A percentile compares a stretch with the other conserved stretches of the same genome.
Evolutionary conservation across 2,113 vertebrate genomes (phyloP).

Genomic region (Nymphicus hollandicus): DNA sequence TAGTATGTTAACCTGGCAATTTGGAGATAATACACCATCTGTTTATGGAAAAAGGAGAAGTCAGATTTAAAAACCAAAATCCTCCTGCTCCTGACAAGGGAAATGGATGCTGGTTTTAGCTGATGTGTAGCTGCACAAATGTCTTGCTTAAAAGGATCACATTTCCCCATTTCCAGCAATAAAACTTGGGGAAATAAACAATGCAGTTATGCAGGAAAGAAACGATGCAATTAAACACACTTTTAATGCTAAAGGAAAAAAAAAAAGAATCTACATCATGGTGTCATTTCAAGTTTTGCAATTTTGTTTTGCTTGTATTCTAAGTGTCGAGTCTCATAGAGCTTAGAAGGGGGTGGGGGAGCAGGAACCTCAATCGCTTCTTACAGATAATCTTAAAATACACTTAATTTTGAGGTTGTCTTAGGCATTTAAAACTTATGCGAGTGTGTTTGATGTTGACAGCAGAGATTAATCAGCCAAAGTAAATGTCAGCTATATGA

Average conservation of each 20-base stretch:
- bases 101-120: background rate
- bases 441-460: background rate
- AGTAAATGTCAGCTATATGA: background rate
- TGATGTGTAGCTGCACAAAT: background rate
- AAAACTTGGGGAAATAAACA: background rate
- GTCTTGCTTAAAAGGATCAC: background rate
- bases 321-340: background rate
- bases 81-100: background rate
- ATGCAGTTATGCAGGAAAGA: background rate
- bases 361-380: background rate
- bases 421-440: background rate
- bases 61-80: background rate
- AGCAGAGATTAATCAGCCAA: background rate
- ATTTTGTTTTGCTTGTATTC: background rate
- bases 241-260: background rate
- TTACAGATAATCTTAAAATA: background rate
- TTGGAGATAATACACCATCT: slow-evolving; percentile 1
- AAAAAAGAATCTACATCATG: background rate
- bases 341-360: background rate
- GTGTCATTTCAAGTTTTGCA: background rate
- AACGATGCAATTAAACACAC: background rate
- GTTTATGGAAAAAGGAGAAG: background rate
- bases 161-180: background rate
- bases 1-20: background rate
- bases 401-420: background rate